Conservation (phyloP, 2,888 invertebrate species). For the Drosophila peninsularis region DNA sequence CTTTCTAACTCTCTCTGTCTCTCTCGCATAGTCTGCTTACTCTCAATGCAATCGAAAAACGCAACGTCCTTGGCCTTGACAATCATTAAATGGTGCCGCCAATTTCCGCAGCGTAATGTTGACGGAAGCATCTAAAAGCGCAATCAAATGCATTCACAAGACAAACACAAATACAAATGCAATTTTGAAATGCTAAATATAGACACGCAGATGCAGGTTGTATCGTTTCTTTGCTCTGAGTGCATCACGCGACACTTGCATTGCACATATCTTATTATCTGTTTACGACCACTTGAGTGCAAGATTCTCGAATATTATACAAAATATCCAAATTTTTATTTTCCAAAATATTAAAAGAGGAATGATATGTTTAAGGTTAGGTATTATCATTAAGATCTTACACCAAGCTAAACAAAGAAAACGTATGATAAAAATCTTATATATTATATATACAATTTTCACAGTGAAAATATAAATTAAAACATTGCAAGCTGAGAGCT, state of each 20-base stretch:
- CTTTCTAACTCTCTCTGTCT: not conserved
- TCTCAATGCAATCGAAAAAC: conserved; percentile 21
- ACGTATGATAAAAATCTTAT: not conserved
- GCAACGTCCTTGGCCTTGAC: conserved; percentile 74
- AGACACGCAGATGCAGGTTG: conserved; percentile 21
- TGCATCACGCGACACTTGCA: conserved; percentile 42
- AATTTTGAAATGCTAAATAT: conserved; percentile 37
- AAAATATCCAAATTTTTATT: not conserved
- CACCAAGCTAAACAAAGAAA: no score
- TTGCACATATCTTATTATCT: conserved; percentile 2
- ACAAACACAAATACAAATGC: conserved; percentile 3
- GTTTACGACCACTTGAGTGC: not conserved
- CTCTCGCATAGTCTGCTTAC: not conserved
- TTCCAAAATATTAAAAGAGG: not conserved
- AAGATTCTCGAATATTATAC: not conserved
- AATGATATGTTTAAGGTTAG: not conserved
- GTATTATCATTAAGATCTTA: not conserved
- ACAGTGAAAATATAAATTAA: not conserved
- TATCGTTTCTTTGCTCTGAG: conserved; percentile 8
- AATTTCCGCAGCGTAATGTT: conserved; percentile 72
- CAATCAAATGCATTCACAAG: conserved; percentile 25
- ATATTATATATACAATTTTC: no score
- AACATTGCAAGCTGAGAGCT: not conserved
- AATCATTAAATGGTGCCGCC: conserved; percentile 46
- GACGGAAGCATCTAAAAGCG: conserved; percentile 56